Conservation (phyloP, 2,113 vertebrate species). For the Ranitomeya imitator region DNA sequence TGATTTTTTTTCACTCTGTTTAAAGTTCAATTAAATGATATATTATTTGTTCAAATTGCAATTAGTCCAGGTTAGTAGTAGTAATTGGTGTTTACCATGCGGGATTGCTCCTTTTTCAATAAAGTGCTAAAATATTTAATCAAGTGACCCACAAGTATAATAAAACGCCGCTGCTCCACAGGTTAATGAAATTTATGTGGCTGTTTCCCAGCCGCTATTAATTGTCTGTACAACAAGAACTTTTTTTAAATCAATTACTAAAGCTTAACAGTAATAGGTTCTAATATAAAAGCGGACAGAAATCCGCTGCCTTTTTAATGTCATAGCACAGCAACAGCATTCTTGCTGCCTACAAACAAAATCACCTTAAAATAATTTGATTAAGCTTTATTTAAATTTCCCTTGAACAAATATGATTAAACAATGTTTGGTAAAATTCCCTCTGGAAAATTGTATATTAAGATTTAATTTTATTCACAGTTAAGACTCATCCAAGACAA, state of each 20-base stretch:
- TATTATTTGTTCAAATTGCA: not conserved
- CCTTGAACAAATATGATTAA: not conserved
- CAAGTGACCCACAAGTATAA: conserved; percentile 20
- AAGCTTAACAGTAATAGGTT: not conserved
- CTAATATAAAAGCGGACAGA: not conserved
- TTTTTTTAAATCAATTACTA: not conserved
- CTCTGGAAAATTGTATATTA: not conserved
- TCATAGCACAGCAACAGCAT: not conserved
- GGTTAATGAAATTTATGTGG: conserved; percentile 2
- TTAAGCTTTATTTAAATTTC: not conserved
- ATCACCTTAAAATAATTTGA: not conserved
- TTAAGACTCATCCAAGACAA: no score
- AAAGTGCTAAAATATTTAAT: conserved; percentile 19
- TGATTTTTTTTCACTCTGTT: not conserved
- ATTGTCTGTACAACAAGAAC: conserved; percentile 11
- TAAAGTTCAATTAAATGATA: not conserved
- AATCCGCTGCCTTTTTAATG: not conserved
- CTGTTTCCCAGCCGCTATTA: not conserved
- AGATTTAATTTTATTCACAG: no score
- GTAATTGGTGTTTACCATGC: not conserved
- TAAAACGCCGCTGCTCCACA: conserved; percentile 11
- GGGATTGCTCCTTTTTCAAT: not conserved
- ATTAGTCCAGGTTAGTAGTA: not conserved
- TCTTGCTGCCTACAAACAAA: not conserved
- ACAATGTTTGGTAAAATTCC: not conserved